Conservation (phyloP, 2,888 invertebrate genomes). For the Ethmia dodecea region DNA sequence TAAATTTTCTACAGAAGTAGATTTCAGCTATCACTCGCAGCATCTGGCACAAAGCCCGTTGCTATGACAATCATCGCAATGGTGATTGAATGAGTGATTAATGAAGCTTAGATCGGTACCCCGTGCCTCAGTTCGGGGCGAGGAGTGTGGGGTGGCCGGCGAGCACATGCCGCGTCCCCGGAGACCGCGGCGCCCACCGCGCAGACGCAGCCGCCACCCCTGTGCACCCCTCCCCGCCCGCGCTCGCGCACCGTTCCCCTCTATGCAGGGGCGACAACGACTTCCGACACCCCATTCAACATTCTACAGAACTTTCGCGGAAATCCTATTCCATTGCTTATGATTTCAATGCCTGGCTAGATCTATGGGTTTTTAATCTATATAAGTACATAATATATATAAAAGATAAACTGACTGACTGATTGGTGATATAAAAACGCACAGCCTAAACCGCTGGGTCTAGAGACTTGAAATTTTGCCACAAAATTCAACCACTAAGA, state of each 20-base stretch:
- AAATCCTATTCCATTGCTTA: constrained; percentile 47
- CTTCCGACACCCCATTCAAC: constrained; percentile 46
- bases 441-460: too few species aligned
- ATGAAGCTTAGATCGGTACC: constrained; percentile 39
- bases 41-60: constrained; percentile 22
- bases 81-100: constrained; percentile 61
- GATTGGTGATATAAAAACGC: too few species aligned
- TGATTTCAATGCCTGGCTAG: constrained; percentile 9
- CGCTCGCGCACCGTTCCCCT: constrained; percentile 29
- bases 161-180: constrained; percentile 48
- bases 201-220: constrained; percentile 49
- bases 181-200: constrained; percentile 39
- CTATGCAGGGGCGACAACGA: constrained; percentile 51
- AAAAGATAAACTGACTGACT: too few species aligned
- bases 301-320: constrained; percentile 63
- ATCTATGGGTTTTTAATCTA: too few species aligned
- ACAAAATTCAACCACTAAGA: too few species aligned
- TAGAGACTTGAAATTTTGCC: too few species aligned
- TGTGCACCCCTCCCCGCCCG: constrained; percentile 23
- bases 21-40: constrained; percentile 4
- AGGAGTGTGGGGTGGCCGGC: constrained; percentile 26
- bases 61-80: constrained; percentile 48
- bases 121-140: constrained; percentile 19
- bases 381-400: too few species aligned
- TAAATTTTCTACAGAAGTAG: constrained; percentile 12